phyloP scores from a whole-genome alignment of 2,113 vertebrate species.

The Columba janthina region DNA sequence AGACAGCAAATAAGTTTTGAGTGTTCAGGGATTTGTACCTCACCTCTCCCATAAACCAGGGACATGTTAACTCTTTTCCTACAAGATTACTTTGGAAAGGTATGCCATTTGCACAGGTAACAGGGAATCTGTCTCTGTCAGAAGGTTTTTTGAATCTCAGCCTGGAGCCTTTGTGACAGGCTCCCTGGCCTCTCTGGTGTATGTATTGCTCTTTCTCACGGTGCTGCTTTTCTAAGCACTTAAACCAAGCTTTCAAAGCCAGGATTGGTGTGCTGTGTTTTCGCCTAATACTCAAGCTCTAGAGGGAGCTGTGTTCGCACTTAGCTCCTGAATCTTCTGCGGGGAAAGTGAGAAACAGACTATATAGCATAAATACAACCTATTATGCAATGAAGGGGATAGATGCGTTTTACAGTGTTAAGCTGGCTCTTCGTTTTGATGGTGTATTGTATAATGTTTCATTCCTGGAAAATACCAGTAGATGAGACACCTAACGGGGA shows the following conservation, averaged over 20 bases:
- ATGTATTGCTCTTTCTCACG: fast-evolving
- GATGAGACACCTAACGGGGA: background rate
- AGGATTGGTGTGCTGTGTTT: fast-evolving
- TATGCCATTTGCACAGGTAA: background rate
- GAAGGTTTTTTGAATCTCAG: background rate
- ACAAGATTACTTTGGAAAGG: background rate
- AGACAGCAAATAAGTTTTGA: background rate
- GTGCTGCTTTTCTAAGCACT: background rate
- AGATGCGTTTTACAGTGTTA: background rate
- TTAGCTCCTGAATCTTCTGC: background rate
- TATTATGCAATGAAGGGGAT: fast-evolving
- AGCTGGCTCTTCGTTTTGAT: background rate
- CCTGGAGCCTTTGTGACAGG: background rate
- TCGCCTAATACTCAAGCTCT: fast-evolving
- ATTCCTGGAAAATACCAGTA: background rate
- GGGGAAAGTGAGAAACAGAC: background rate
- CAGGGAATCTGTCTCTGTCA: background rate
- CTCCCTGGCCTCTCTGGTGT: background rate
- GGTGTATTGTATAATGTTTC: background rate
- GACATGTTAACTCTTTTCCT: background rate
- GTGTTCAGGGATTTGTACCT: background rate
- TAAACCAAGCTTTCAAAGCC: background rate
- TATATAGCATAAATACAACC: fast-evolving
- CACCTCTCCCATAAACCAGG: background rate
- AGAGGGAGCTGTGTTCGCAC: background rate